phyloP scores from a whole-genome alignment of 1,140 invertebrate genomes.

The Rhynchophorus ferrugineus region DNA sequence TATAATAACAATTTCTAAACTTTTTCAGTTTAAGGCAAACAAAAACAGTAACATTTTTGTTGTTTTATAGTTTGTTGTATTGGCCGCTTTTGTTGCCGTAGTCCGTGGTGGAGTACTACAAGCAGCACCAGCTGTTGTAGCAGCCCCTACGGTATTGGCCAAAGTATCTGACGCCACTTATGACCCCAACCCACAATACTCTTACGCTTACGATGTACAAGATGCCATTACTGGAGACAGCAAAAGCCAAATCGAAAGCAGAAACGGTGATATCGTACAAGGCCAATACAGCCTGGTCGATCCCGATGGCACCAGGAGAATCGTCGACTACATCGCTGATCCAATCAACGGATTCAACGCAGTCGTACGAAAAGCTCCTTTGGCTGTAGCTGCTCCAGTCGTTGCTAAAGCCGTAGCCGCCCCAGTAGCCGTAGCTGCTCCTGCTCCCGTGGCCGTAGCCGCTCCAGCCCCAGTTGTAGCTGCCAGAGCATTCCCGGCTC shows the following conservation, averaged over 20 bases:
- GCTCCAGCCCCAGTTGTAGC: slow-evolving; percentile 9
- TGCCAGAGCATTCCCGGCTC: slow-evolving; percentile 9
- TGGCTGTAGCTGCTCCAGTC: slow-evolving; percentile 51
- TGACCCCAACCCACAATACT: slow-evolving; percentile 49
- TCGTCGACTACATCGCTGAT: slow-evolving; percentile 61
- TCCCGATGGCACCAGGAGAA: slow-evolving; percentile 27
- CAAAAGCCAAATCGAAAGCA: slow-evolving; percentile 51
- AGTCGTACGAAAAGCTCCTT: no score
- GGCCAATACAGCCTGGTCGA: slow-evolving; percentile 38
- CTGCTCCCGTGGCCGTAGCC: slow-evolving; percentile 22
- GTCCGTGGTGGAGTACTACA: slow-evolving; percentile 16
- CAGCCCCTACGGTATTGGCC: slow-evolving; percentile 43
- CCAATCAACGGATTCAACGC: no score
- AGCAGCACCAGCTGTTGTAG: slow-evolving; percentile 36
- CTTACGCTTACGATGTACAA: slow-evolving; percentile 50
- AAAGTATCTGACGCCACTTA: slow-evolving; percentile 43
- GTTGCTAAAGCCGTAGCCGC: slow-evolving; percentile 46
- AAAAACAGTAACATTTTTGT: no score
- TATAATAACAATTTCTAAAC: no score
- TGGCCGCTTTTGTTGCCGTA: slow-evolving; percentile 33
- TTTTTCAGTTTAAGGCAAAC: no score
- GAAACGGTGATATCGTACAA: slow-evolving; percentile 56
- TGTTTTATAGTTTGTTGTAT: slow-evolving; percentile 27
- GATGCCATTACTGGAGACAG: slow-evolving; percentile 52
- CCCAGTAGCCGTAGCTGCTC: slow-evolving; percentile 31